A percentile compares a stretch with the other conserved stretches of the same genome.
Conservation (phyloP, 2,888 invertebrate genomes). For the Trachelus tabidus region DNA sequence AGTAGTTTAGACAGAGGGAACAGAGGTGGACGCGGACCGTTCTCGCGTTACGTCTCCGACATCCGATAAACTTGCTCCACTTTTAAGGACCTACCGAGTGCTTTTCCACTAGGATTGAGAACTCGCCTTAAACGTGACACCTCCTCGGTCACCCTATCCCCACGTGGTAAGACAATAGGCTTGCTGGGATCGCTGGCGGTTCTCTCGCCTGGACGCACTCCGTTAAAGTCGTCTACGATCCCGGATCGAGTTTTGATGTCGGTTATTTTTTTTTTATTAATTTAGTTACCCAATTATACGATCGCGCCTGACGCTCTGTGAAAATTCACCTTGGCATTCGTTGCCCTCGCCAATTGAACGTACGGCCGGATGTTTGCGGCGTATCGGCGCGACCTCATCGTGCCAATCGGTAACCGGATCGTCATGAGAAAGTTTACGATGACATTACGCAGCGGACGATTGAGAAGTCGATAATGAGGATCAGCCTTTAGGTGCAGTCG, state of each 20-base stretch:
- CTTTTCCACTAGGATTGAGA: constrained; percentile 1
- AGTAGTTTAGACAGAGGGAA: constrained; percentile 31
- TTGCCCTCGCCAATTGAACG: not conserved
- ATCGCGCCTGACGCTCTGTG: too few species aligned
- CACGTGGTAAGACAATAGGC: not conserved
- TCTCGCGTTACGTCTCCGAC: constrained; percentile 36
- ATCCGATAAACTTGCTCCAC: constrained; percentile 49
- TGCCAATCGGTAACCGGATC: constrained; percentile 34
- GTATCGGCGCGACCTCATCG: constrained; percentile 24
- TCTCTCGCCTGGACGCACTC: too few species aligned
- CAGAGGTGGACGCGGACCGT: constrained; percentile 3
- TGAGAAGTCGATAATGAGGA: not conserved
- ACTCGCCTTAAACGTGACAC: constrained; percentile 1
- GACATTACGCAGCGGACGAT: constrained; percentile 1
- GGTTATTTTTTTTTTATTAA: too few species aligned
- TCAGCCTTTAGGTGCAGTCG: too few species aligned
- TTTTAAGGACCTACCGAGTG: constrained; percentile 36
- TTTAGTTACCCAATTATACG: too few species aligned
- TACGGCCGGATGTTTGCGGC: constrained; percentile 34
- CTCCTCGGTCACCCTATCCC: not conserved
- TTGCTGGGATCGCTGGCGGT: too few species aligned
- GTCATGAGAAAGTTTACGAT: constrained; percentile 33
- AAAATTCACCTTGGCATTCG: too few species aligned
- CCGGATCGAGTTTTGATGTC: too few species aligned
- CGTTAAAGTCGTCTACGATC: too few species aligned